Percentiles rank a stretch among this genome's conserved stretches.
phyloP scores from a whole-genome alignment of 2,888 invertebrate species.

The Polydrusus pterygomalis region DNA sequence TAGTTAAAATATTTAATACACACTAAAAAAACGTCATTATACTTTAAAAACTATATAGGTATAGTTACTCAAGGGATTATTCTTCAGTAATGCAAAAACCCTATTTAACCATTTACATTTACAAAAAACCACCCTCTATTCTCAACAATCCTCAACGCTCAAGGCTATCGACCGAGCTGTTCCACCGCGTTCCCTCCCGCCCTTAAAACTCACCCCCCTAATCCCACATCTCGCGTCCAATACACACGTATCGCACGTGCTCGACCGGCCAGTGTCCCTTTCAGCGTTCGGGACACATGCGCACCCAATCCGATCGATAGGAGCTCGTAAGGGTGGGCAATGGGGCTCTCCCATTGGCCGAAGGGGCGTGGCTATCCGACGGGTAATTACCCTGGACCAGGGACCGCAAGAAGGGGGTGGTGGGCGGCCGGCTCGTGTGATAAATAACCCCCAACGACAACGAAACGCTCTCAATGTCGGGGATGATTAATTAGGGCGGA shows the following conservation, averaged over 20 bases:
- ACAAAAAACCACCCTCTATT: conserved; percentile 25
- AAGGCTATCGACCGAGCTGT: conserved; percentile 47
- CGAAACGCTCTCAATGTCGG: conserved; percentile 72
- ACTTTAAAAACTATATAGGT: neutral
- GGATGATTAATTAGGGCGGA: conserved; percentile 71
- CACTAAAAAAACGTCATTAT: too few relatives aligned
- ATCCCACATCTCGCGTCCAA: conserved; percentile 66
- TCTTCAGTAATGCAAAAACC: neutral
- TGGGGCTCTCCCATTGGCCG: conserved; percentile 68
- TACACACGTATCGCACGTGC: conserved; percentile 62
- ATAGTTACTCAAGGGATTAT: too few relatives aligned
- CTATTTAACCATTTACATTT: neutral
- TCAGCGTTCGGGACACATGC: conserved; percentile 65
- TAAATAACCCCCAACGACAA: conserved; percentile 72
- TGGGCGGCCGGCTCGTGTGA: conserved; percentile 63
- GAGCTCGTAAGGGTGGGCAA: conserved; percentile 62
- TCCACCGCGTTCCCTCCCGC: conserved; percentile 69
- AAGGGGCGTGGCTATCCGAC: conserved; percentile 71
- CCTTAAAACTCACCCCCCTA: conserved; percentile 44
- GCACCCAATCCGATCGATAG: conserved; percentile 63
- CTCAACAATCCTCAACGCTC: conserved; percentile 26
- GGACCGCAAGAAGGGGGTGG: conserved; percentile 59
- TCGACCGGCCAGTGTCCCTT: conserved; percentile 70
- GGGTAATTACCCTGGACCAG: conserved; percentile 73
- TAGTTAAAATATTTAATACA: too few relatives aligned